These are phyloP conservation scores for Malachius bipustulatus DNA, from an alignment of 2,888 invertebrate species.

Conservation along the genomic window DNA sequence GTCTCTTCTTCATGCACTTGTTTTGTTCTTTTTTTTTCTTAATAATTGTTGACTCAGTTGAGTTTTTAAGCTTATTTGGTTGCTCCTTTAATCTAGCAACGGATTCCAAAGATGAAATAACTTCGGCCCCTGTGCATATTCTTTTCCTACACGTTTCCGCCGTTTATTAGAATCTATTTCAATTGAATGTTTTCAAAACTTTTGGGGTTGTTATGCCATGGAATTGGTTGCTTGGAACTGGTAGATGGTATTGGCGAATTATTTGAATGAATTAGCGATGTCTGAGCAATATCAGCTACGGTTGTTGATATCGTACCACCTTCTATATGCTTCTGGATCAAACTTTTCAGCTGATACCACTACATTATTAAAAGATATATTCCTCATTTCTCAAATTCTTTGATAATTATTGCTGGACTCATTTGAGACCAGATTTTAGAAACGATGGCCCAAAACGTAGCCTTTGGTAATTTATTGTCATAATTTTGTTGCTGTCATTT, in stretches of 20 bases:
- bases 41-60: background rate
- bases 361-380: slow-evolving; percentile 2
- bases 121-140: background rate
- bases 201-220: background rate
- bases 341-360: slow-evolving; percentile 1
- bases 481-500: slow-evolving; percentile 2
- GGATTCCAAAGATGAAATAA: background rate
- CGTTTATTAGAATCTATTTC: background rate
- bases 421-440: background rate
- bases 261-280: background rate
- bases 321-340: slow-evolving; percentile 2
- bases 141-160: background rate
- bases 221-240: background rate
- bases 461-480: slow-evolving; percentile 4
- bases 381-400: slow-evolving; percentile 6
- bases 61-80: background rate
- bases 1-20: slow-evolving; percentile 1
- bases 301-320: slow-evolving; percentile 3
- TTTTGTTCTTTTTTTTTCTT: background rate
- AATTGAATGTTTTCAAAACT: slow-evolving; percentile 1
- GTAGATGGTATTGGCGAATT: background rate
- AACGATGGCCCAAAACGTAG: background rate
- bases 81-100: slow-evolving; percentile 2
- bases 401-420: background rate
- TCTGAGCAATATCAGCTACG: background rate